Conservation (phyloP, 2,888 invertebrate species). For the Macropis europaea region DNA sequence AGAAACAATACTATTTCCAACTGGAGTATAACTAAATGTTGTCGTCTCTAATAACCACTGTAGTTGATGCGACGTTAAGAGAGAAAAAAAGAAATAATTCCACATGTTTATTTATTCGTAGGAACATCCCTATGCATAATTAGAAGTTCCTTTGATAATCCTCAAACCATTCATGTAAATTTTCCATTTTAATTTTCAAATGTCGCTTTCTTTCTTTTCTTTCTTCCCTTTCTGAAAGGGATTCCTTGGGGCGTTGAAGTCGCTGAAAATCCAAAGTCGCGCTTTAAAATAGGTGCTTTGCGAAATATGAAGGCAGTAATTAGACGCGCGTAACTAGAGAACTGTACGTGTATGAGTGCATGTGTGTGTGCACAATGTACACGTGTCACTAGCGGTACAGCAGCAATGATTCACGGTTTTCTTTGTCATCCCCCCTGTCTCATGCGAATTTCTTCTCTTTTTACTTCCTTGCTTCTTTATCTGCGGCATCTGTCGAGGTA, state of each 20-base stretch:
- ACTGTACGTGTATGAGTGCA: not conserved
- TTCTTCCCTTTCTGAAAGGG: constrained; percentile 9
- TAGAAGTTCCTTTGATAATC: not conserved
- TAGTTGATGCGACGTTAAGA: too few relatives aligned
- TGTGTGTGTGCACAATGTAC: constrained; percentile 20
- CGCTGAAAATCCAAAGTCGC: constrained; percentile 3
- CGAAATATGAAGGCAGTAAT: constrained; percentile 36
- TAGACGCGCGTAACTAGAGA: constrained; percentile 35
- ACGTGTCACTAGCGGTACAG: constrained; percentile 48
- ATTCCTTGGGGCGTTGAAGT: constrained; percentile 18
- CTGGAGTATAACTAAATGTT: too few relatives aligned
- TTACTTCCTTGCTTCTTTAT: not conserved
- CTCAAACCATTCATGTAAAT: constrained; percentile 6
- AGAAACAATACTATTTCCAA: too few relatives aligned
- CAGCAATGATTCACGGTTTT: constrained; percentile 57
- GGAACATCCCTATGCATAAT: not conserved
- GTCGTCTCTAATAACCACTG: too few relatives aligned
- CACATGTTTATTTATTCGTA: too few relatives aligned
- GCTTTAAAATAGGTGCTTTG: constrained; percentile 16
- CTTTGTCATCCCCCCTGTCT: constrained; percentile 39
- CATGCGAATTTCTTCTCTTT: not conserved
- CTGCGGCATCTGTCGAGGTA: not conserved
- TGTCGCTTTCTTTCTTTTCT: not conserved
- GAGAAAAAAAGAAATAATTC: too few relatives aligned
- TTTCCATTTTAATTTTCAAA: constrained; percentile 24